Conservation (phyloP, 2,888 invertebrate genomes). For the Aphidius colemani region DNA sequence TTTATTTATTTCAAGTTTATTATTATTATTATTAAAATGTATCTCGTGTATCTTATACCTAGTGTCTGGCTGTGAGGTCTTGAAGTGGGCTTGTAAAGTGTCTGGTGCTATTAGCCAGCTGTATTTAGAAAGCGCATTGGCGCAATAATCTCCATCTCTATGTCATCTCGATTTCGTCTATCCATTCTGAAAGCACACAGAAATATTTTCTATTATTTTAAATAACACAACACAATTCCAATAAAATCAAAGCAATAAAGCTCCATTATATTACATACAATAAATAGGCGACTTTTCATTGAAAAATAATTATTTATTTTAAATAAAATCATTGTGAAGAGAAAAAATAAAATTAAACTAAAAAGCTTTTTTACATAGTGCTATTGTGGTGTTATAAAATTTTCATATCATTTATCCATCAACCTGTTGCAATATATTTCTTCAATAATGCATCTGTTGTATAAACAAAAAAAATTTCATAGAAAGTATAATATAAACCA, state of each 20-base stretch:
- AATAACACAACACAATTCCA: too few species aligned
- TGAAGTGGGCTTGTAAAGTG: conserved; percentile 49
- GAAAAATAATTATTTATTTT: too few species aligned
- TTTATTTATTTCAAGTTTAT: background rate
- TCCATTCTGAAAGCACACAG: conserved; percentile 50
- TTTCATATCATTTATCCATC: background rate
- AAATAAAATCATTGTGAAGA: background rate
- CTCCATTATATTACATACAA: too few species aligned
- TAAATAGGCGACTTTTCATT: too few species aligned
- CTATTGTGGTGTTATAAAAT: background rate
- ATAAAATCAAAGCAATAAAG: too few species aligned
- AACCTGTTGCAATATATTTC: background rate
- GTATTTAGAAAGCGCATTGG: conserved; percentile 56
- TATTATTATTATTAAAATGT: background rate
- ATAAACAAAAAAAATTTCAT: too few species aligned
- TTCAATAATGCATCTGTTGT: background rate
- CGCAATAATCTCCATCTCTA: conserved; percentile 55
- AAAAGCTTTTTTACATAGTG: background rate
- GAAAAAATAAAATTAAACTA: background rate
- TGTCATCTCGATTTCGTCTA: conserved; percentile 52
- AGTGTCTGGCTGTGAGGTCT: conserved; percentile 55
- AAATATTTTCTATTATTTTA: background rate
- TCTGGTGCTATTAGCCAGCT: conserved; percentile 55
- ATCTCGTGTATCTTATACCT: conserved; percentile 34
- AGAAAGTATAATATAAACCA: too few species aligned